Conservation (phyloP, 2,797 vertebrate genomes). For the Ambastaia sidthimunki region DNA sequence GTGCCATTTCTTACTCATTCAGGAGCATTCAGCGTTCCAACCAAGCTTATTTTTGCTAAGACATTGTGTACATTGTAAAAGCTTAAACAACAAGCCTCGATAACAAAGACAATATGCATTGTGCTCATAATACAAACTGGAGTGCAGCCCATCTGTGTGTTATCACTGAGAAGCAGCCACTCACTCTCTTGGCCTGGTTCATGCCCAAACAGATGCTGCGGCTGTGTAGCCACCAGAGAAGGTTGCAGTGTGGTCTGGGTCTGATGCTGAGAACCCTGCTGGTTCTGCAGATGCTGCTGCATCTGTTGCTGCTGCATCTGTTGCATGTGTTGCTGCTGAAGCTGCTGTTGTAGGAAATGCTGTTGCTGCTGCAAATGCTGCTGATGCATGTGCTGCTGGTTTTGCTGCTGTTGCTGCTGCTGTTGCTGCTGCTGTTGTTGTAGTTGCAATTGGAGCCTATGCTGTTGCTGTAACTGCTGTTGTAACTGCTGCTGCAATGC, state of each 20-base stretch:
- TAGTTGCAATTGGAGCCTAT: conserved; percentile 75
- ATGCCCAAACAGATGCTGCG: conserved; percentile 88
- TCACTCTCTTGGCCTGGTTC: conserved; percentile 91
- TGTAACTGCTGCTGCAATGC: conserved; percentile 76
- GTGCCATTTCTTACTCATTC: neutral
- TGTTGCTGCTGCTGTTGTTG: conserved; percentile 70
- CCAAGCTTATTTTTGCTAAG: neutral
- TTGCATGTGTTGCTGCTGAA: conserved; percentile 75
- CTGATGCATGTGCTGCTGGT: conserved; percentile 74
- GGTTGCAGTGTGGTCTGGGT: conserved; percentile 75
- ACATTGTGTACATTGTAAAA: neutral
- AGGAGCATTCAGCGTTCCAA: neutral
- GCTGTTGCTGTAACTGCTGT: conserved; percentile 73
- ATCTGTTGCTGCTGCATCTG: conserved; percentile 71
- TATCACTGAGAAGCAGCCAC: conserved; percentile 62
- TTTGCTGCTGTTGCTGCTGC: conserved; percentile 73
- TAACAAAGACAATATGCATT: neutral
- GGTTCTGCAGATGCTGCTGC: conserved; percentile 69
- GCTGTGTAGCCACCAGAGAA: conserved; percentile 74
- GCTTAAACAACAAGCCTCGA: neutral
- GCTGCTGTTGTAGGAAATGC: conserved; percentile 77
- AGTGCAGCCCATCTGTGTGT: neutral
- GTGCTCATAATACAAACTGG: neutral
- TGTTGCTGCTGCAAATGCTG: conserved; percentile 82
- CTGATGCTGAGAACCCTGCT: conserved; percentile 72